These are phyloP conservation scores for Narcine bancroftii DNA, from an alignment of 2,113 vertebrate species.

Conservation along the genomic window DNA sequence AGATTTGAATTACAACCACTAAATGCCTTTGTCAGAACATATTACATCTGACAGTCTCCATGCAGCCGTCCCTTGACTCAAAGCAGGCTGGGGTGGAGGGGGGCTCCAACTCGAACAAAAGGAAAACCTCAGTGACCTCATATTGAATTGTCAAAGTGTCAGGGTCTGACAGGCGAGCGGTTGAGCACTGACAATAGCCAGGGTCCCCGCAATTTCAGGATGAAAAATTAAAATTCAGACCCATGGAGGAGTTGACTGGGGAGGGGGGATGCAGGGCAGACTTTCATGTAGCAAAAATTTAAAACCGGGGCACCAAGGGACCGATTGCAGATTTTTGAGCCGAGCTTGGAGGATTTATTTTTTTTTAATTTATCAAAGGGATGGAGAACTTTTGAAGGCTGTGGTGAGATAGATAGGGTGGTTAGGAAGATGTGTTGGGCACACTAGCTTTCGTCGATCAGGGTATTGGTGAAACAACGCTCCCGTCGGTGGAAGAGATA, in stretches of 20 bases:
- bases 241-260: not conserved
- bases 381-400: too few relatives aligned
- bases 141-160: constrained; percentile 80
- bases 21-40: constrained; percentile 98
- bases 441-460: too few relatives aligned
- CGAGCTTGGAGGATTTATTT: too few relatives aligned
- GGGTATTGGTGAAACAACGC: too few relatives aligned
- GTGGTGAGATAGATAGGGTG: too few relatives aligned
- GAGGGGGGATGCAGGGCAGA: too few relatives aligned
- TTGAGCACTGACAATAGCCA: constrained; percentile 49
- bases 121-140: constrained; percentile 79
- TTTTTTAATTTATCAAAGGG: too few relatives aligned
- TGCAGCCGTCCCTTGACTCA: constrained; percentile 52
- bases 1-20: constrained; percentile 99
- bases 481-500: too few relatives aligned
- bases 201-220: not conserved
- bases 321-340: too few relatives aligned
- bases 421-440: too few relatives aligned
- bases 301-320: too few relatives aligned
- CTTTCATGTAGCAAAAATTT: too few relatives aligned
- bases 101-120: constrained; percentile 57
- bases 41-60: constrained; percentile 95
- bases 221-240: not conserved
- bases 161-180: constrained; percentile 51
- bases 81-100: not conserved